Percentiles rank a stretch among this genome's conserved stretches.
These are phyloP conservation scores for Axea sp. DNA, from an alignment of 2,888 invertebrate genomes.

Conservation along the genomic window DNA sequence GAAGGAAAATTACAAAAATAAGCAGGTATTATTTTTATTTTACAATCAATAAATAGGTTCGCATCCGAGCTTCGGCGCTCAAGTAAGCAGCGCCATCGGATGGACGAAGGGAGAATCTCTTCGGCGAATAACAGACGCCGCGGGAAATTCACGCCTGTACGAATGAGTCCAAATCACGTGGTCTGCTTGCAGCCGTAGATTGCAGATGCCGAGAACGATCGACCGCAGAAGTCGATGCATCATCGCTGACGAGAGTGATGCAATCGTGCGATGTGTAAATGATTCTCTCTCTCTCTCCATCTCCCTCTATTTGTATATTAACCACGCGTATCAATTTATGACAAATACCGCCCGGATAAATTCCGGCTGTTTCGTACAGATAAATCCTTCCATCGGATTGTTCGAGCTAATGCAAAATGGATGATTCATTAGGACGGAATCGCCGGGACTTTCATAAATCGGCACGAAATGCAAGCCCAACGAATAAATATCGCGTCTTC, in stretches of 20 bases:
- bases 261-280: constrained; percentile 60
- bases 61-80: constrained; percentile 32
- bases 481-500: constrained; percentile 63
- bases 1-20: too few species aligned
- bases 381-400: too few species aligned
- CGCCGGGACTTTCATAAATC: constrained; percentile 53
- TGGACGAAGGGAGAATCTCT: constrained; percentile 34
- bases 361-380: too few species aligned
- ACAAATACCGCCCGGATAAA: too few species aligned
- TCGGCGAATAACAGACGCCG: constrained; percentile 28
- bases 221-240: constrained; percentile 62
- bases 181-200: too few species aligned
- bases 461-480: constrained; percentile 58
- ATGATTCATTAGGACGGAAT: constrained; percentile 32
- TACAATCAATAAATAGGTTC: constrained; percentile 49
- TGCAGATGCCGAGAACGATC: constrained; percentile 34
- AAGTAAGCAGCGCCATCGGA: constrained; percentile 64
- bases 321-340: too few species aligned
- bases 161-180: constrained; percentile 68
- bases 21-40: too few species aligned
- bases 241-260: constrained; percentile 66
- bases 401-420: constrained; percentile 35
- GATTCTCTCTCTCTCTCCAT: too few species aligned
- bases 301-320: not conserved
- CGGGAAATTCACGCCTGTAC: constrained; percentile 35